Conservation (phyloP, 2,888 invertebrate genomes). For the Chrysopilus asiliformis region DNA sequence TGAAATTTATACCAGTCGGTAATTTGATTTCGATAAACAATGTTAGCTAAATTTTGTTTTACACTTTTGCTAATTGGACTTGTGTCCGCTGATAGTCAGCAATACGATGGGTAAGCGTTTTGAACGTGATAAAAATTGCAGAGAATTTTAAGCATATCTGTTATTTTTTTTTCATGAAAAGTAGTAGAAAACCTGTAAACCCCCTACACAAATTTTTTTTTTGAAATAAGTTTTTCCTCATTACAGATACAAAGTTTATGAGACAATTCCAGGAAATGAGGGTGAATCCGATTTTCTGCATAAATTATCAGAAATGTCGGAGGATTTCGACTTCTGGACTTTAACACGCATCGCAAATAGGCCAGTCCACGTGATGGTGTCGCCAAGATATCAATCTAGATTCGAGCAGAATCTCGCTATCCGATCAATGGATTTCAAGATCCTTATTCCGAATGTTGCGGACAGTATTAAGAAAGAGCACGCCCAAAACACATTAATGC, state of each 20-base stretch:
- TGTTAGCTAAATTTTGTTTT: too few relatives aligned
- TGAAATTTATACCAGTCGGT: too few relatives aligned
- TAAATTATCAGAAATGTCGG: conserved; percentile 14
- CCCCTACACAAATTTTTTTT: too few relatives aligned
- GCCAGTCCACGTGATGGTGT: conserved; percentile 22
- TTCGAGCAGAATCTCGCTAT: conserved; percentile 18
- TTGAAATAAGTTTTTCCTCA: too few relatives aligned
- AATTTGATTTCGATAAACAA: too few relatives aligned
- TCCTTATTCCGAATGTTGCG: conserved; percentile 23
- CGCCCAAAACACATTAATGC: background rate
- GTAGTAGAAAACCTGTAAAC: too few relatives aligned
- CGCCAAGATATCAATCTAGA: conserved; percentile 17
- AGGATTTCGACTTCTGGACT: conserved; percentile 24
- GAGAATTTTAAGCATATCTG: too few relatives aligned
- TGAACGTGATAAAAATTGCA: too few relatives aligned
- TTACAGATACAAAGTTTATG: conserved; percentile 24
- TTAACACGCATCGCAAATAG: conserved; percentile 17
- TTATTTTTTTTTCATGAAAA: too few relatives aligned
- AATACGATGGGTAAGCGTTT: too few relatives aligned
- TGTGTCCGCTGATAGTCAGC: too few relatives aligned
- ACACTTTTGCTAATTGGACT: too few relatives aligned
- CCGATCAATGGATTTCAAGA: conserved; percentile 12
- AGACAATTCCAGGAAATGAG: conserved; percentile 14
- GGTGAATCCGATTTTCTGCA: conserved; percentile 18
- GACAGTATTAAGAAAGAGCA: conserved; percentile 18